Evolutionary conservation across 2,113 vertebrate species (phyloP).

Genomic region (Sterna hirundo): DNA sequence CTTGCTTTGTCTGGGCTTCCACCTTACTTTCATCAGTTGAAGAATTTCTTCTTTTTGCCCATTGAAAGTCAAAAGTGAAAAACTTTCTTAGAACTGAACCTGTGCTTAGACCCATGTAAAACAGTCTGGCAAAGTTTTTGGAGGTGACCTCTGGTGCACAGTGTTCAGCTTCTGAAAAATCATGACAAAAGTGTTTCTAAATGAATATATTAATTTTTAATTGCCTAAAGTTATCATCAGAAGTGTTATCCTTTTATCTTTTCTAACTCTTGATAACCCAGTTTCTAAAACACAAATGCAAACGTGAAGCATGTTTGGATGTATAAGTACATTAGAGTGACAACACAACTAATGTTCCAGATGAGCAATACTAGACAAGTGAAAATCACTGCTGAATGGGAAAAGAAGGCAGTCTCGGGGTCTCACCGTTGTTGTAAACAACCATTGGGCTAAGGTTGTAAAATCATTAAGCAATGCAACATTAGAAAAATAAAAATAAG

Average conservation of each 20-base stretch:
- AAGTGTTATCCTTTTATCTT: background rate
- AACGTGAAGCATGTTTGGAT: background rate
- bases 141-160: background rate
- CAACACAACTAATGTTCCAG: background rate
- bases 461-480: background rate
- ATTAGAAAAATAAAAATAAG: background rate
- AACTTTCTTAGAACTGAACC: background rate
- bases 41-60: background rate
- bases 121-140: background rate
- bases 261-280: background rate
- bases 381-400: background rate
- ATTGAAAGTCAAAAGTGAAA: background rate
- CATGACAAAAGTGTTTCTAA: background rate
- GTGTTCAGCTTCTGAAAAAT: background rate
- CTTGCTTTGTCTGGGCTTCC: background rate
- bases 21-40: background rate
- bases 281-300: background rate
- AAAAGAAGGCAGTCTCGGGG: background rate
- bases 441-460: background rate
- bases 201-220: background rate
- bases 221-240: background rate
- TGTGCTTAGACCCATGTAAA: background rate
- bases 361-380: background rate
- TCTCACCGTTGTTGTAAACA: background rate
- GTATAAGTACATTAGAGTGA: background rate